Evolutionary conservation across 23 tunicate genomes (phyloP).

Genomic region (Botrylloides violaceus): DNA sequence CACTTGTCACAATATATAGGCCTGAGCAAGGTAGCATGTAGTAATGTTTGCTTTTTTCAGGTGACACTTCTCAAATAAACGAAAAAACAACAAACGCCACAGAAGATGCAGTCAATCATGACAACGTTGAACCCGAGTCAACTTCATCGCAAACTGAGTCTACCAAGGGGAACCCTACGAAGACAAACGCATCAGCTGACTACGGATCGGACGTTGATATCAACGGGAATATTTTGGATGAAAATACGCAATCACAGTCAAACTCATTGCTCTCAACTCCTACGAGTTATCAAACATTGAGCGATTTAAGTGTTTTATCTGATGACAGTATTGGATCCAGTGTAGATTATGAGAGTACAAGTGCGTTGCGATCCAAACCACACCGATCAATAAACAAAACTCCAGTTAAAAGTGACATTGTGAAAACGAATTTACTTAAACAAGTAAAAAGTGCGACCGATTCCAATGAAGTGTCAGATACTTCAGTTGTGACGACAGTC

Average conservation of each 20-base stretch:
- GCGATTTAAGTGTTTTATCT: not conserved
- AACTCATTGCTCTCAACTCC: not conserved
- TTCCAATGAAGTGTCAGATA: not conserved
- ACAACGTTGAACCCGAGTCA: no score
- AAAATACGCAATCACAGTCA: not conserved
- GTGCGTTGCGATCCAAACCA: not conserved
- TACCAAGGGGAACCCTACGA: not conserved
- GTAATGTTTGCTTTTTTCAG: no score
- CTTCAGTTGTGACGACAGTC: not conserved
- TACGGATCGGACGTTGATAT: conserved; percentile 8
- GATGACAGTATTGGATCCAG: not conserved
- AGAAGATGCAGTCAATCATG: not conserved
- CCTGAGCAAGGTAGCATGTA: no score
- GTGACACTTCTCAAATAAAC: not conserved
- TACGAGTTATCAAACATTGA: not conserved
- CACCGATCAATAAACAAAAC: no score
- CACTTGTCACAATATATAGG: no score
- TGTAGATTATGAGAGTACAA: not conserved
- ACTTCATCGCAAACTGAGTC: not conserved
- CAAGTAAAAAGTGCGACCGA: no score
- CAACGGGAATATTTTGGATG: conserved; percentile 13
- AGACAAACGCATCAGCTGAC: not conserved
- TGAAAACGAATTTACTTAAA: no score
- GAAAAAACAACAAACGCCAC: not conserved
- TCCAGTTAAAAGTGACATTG: no score